Base-by-base conservation (phyloP, 2,113 vertebrate species). In the Micronisus gabar region DNA sequence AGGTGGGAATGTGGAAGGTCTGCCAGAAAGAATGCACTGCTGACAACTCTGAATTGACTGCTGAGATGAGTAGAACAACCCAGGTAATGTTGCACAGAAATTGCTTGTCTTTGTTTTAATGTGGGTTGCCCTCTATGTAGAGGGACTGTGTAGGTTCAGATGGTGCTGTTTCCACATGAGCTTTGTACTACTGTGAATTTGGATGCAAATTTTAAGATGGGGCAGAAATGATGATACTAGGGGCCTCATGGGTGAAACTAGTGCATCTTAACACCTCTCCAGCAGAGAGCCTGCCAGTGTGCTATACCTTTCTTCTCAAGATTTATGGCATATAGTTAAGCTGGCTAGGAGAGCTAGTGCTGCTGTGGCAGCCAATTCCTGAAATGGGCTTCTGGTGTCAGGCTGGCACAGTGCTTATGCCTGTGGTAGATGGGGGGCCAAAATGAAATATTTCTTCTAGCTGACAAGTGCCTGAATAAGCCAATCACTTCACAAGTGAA, bases 101-200 rank as follows among this genome's bases (percentile, higher is more conserved):
- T 45, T 0, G 4, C 17, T 48, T 23, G 9, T 29, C 15, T 76
- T 68, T 13, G 13, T 32, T 68, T 76, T 15, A 10, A 15, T 6
- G 11, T 47, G 2, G 38, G 16, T 21, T 62, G 40, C 15, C 4
- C 4, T 11, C 10, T 65, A 2, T 15, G 22, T 13, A 21, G 55
- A 34, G 36, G 20, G 13, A 32, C 12, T 1, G 0, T 0, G 1
- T 13, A 21, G 27, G 50, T 10, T 48, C 62, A 45, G 40, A 5
- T 9, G 34, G 17, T 38, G 56, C 52, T 66, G 13, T 50, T 74
- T 6, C 30, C 43, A 23, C 14, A 8, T 17, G 21, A 26, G 36
- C 25, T 52, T 52, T 20, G n/a, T 26, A 5, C 19, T 58, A 25
- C 11, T n/a, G 19, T 19, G 36, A 48, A 8, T 12, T 48, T 0